Percentiles rank a stretch among this genome's conserved stretches.
Conservation (phyloP, 2,888 invertebrate genomes). For the Pegoplata infirma region DNA sequence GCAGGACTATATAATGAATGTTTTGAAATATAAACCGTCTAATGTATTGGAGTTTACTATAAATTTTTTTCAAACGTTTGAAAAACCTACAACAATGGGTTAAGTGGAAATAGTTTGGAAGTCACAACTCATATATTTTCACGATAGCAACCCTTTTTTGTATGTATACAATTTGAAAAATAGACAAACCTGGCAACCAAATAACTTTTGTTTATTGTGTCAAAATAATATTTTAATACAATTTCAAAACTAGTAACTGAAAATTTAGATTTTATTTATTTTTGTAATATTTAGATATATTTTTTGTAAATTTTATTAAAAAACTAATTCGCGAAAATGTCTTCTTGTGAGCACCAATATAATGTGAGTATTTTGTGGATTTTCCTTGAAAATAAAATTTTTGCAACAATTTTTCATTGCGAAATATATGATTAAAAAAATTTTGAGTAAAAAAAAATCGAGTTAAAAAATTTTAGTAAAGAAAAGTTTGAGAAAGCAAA, state of each 20-base stretch:
- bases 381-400: neutral
- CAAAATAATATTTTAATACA: conserved; percentile 56
- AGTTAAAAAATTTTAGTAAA: no score
- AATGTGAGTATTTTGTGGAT: neutral
- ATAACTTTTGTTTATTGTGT: conserved; percentile 61
- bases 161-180: no score
- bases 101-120: neutral
- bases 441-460: no score
- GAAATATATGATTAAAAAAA: no score
- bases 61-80: conserved; percentile 71
- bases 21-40: conserved; percentile 72
- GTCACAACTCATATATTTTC: neutral
- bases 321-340: conserved; percentile 38
- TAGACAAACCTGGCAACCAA: conserved; percentile 45
- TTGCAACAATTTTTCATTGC: no score
- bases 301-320: conserved; percentile 18
- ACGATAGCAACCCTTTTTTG: conserved; percentile 11
- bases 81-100: conserved; percentile 33
- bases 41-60: conserved; percentile 72
- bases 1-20: conserved; percentile 71
- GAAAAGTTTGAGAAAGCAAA: no score
- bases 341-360: conserved; percentile 10
- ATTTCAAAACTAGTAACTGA: neutral
- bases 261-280: neutral
- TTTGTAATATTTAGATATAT: conserved; percentile 17